phyloP scores from a whole-genome alignment of 1,140 invertebrate genomes.

The Trichonephila inaurata region DNA sequence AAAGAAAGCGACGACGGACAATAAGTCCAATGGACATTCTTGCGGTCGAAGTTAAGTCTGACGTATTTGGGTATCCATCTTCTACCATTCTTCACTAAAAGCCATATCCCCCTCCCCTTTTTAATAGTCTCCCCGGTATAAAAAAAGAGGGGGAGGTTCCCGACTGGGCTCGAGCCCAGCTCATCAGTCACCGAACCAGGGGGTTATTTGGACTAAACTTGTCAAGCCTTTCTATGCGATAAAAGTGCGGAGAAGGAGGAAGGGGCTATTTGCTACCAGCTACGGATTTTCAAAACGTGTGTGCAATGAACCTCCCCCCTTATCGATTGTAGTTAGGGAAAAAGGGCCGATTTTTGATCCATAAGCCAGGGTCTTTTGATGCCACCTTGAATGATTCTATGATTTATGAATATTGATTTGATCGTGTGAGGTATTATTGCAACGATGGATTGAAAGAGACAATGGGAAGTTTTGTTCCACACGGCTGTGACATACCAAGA shows the following conservation, averaged over 20 bases:
- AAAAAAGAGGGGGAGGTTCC: slow-evolving; percentile 29
- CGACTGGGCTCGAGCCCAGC: slow-evolving; percentile 1
- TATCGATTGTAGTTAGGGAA: slow-evolving; percentile 1
- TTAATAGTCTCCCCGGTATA: background rate
- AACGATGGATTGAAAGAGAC: background rate
- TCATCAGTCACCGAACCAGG: slow-evolving; percentile 55
- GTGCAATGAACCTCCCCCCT: background rate
- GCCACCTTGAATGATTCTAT: slow-evolving; percentile 1
- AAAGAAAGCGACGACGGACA: slow-evolving; percentile 29
- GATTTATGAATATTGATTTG: slow-evolving; percentile 39
- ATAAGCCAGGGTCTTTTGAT: background rate
- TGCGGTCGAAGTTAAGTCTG: slow-evolving; percentile 68
- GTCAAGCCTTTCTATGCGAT: slow-evolving; percentile 50
- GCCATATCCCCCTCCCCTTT: slow-evolving; percentile 35
- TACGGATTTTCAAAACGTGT: slow-evolving; percentile 19
- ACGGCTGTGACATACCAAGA: background rate
- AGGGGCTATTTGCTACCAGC: slow-evolving; percentile 45
- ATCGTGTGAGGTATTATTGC: slow-evolving; percentile 5
- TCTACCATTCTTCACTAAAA: slow-evolving; percentile 46
- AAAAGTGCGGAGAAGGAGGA: slow-evolving; percentile 18
- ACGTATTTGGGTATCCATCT: slow-evolving; percentile 65
- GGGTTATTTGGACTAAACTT: slow-evolving; percentile 69
- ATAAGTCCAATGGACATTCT: slow-evolving; percentile 52
- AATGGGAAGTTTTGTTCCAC: background rate
- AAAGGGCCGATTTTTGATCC: slow-evolving; percentile 13